Conservation (phyloP, 2,113 vertebrate species). For the Pachycephala philippinensis region DNA sequence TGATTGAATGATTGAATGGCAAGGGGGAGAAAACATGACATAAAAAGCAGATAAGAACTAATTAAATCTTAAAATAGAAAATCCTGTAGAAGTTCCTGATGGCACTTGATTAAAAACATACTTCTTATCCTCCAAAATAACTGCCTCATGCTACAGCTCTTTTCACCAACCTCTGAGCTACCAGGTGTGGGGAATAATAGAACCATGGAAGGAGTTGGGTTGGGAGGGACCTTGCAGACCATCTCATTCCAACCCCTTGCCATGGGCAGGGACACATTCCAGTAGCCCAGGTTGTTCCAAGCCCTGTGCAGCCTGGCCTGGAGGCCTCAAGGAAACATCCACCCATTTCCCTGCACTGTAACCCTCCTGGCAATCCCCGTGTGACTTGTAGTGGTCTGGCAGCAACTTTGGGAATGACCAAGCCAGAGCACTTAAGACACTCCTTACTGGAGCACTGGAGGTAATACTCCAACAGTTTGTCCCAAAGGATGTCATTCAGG, state of each 20-base stretch:
- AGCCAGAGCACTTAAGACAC: background rate
- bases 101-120: background rate
- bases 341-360: background rate
- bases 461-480: background rate
- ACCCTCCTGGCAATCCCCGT: background rate
- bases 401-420: background rate
- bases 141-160: background rate
- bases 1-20: background rate
- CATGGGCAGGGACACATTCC: background rate
- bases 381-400: background rate
- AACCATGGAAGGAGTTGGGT: background rate
- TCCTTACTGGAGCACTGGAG: background rate
- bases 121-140: background rate
- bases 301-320: background rate
- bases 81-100: background rate
- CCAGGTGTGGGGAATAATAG: background rate
- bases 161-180: background rate
- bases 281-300: background rate
- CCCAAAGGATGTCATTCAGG: background rate
- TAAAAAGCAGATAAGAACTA: background rate
- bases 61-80: background rate
- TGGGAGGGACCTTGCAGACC: background rate
- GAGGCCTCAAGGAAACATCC: background rate
- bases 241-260: background rate
- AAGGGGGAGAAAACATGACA: background rate